These are phyloP conservation scores for Diarsia rubi DNA, from an alignment of 2,888 invertebrate genomes.

Conservation along the genomic window DNA sequence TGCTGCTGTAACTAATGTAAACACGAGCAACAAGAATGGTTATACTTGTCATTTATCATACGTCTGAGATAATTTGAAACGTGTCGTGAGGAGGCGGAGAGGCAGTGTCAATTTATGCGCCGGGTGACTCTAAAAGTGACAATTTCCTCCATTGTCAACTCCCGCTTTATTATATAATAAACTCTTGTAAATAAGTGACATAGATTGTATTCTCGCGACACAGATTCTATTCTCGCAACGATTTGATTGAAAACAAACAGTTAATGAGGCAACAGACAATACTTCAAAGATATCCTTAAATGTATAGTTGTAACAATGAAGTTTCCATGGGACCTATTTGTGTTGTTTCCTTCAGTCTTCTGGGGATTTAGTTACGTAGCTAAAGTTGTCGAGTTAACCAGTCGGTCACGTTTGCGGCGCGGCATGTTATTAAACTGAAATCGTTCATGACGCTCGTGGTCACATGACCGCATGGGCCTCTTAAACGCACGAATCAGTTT, in stretches of 20 bases:
- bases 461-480: slow-evolving; percentile 66
- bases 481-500: slow-evolving; percentile 58
- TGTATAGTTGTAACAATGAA: slow-evolving; percentile 70
- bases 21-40: slow-evolving; percentile 26
- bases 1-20: slow-evolving; percentile 38
- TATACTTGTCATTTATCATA: slow-evolving; percentile 39
- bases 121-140: slow-evolving; percentile 82
- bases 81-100: slow-evolving; percentile 70
- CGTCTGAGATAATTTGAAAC: slow-evolving; percentile 58
- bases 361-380: slow-evolving; percentile 58
- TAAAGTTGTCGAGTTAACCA: slow-evolving; percentile 59
- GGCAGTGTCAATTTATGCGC: slow-evolving; percentile 79
- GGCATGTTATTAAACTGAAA: slow-evolving; percentile 69
- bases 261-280: slow-evolving; percentile 64
- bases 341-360: slow-evolving; percentile 58
- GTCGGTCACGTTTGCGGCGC: slow-evolving; percentile 61
- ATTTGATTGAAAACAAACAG: slow-evolving; percentile 62
- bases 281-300: slow-evolving; percentile 59
- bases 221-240: slow-evolving; percentile 47
- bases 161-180: slow-evolving; percentile 53
- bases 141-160: slow-evolving; percentile 78
- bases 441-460: slow-evolving; percentile 66
- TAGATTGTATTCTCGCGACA: slow-evolving; percentile 48
- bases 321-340: slow-evolving; percentile 70
- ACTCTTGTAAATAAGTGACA: slow-evolving; percentile 42